phyloP scores from a whole-genome alignment of 2,113 vertebrate genomes.

The Amphilophus citrinellus region DNA sequence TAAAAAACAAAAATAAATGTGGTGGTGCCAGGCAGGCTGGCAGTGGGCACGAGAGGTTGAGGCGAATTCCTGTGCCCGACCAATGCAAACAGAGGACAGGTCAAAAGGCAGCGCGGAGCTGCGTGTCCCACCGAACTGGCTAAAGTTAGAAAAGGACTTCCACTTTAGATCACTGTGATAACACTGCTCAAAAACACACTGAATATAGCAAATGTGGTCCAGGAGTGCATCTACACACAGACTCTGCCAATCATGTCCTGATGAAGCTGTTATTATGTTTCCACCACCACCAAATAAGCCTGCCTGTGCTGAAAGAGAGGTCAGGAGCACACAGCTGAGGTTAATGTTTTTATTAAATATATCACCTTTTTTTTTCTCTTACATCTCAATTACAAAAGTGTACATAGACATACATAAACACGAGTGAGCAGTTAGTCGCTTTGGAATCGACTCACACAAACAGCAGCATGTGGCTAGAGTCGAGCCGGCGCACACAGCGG shows the following conservation, averaged over 20 bases:
- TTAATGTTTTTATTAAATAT: conserved; percentile 83
- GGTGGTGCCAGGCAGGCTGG: conserved; percentile 80
- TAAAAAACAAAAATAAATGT: conserved; percentile 79
- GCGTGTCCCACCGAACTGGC: conserved; percentile 41
- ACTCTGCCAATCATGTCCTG: conserved; percentile 44
- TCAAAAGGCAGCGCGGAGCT: conserved; percentile 76
- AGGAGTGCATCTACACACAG: conserved; percentile 31
- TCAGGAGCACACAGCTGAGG: conserved; percentile 44
- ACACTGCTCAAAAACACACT: conserved; percentile 56
- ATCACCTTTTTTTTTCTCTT: conserved; percentile 75
- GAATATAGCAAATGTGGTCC: conserved; percentile 45
- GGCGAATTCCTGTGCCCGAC: conserved; percentile 74
- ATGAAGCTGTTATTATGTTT: conserved; percentile 21
- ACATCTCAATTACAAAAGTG: conserved; percentile 81
- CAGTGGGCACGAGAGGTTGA: conserved; percentile 72
- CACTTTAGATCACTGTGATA: conserved; percentile 73
- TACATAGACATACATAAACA: conserved; percentile 78
- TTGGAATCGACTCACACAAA: conserved; percentile 74
- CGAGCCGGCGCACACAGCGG: conserved; percentile 12
- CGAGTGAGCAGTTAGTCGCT: conserved; percentile 77
- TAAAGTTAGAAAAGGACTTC: conserved; percentile 77
- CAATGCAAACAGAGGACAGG: conserved; percentile 81
- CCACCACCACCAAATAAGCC: conserved; percentile 18
- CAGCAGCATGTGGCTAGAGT: conserved; percentile 77
- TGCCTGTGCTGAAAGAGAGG: conserved; percentile 36